These are phyloP conservation scores for Prunella strophiata DNA, from an alignment of 2,797 vertebrate genomes.

Conservation along the genomic window DNA sequence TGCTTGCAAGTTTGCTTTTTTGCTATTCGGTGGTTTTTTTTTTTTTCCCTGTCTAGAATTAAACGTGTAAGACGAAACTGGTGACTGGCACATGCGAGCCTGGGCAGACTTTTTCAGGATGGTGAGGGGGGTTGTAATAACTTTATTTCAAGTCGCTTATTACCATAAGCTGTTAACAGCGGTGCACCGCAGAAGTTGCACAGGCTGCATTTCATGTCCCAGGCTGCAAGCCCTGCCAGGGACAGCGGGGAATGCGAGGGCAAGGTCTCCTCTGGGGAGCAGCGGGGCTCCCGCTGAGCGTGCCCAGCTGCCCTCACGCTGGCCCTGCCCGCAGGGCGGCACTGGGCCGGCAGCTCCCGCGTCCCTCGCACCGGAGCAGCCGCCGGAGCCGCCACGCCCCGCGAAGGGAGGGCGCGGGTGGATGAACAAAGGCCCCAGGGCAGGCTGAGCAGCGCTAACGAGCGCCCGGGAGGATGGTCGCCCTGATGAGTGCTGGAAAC, in stretches of 20 bases:
- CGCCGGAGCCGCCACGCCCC: accelerated
- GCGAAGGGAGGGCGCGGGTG: accelerated
- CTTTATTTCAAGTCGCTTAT: background rate
- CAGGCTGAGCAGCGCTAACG: accelerated
- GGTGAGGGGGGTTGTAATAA: accelerated
- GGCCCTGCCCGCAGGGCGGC: background rate
- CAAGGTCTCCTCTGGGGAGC: background rate
- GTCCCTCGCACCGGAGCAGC: background rate
- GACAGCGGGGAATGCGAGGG: accelerated
- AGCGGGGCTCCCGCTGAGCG: accelerated
- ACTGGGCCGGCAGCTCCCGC: accelerated
- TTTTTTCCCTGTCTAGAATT: constrained; percentile 6
- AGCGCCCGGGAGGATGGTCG: background rate
- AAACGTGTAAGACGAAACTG: constrained; percentile 33
- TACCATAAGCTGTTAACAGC: background rate
- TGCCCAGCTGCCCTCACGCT: accelerated
- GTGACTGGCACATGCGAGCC: background rate
- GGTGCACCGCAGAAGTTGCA: background rate
- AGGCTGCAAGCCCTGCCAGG: background rate
- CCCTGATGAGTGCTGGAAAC: background rate
- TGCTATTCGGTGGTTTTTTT: background rate
- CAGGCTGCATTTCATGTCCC: accelerated
- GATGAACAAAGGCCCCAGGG: no score
- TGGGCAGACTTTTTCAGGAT: background rate
- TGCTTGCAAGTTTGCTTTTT: background rate